Base-by-base conservation (phyloP, 35 echinoderm and acorn worm genomes). In the Lytechinus pictus region DNA sequence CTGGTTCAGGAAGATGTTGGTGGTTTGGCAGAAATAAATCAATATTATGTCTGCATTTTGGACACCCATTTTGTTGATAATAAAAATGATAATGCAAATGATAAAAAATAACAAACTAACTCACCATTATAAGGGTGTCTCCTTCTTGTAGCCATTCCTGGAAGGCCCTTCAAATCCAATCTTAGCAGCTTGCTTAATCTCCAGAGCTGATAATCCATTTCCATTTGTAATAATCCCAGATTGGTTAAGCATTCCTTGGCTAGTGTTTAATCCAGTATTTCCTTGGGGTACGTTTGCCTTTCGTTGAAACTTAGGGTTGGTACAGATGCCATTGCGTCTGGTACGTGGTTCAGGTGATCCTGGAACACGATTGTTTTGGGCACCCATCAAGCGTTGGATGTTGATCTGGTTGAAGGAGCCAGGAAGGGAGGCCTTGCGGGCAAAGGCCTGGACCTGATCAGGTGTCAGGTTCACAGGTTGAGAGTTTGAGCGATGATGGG, bases 111-210 rank as follows among this genome's bases (percentile, higher is more conserved):
- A 58, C 13, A 13, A 58, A 58, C 56, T 11, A 58, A 96, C 96
- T 95, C 44, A 96, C 96, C 86, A 96, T 99, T 94, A 98, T 27
- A 99, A 89, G 6, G 98, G 98, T 86, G 98, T 99, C 72, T 99
- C 98, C 94, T 99, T 99, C 95, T 99, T 99, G 96, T 95, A 98
- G 27, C 98, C 98, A 96, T 99, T 99, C 86, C 95, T 94, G 21
- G 96, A 96, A 11, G 95, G 96, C 57, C 98, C 98, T 90, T 99
- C 98, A 91, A 99, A 97, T 55, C 71, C 96, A 57, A 97, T 87
- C 86, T 98, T 99, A 57, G 98, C 94, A 1, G 95, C 98, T 10
- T 99, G 98, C 90, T 99, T 99, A 51, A 97, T 94, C 90, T 99
- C 98, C 88, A 99, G 57, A 11, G 96, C 52, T 60, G 98, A 98